Percentiles rank a stretch among this genome's conserved stretches.
These are phyloP conservation scores for Catharus minimus DNA, from an alignment of 2,113 vertebrate species.

Conservation along the genomic window DNA sequence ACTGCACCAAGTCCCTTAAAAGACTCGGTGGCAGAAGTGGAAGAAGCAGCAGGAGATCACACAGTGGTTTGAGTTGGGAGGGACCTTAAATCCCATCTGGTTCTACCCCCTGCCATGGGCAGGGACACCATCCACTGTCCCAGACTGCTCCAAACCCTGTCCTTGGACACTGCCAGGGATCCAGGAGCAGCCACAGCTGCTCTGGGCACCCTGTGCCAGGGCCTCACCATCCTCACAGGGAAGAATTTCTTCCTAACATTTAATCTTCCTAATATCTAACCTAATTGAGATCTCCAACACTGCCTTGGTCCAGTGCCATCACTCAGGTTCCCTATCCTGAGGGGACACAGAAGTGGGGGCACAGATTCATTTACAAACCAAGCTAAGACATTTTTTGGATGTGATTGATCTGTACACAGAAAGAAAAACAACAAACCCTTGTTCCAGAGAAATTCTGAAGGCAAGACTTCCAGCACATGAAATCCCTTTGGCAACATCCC, in stretches of 20 bases:
- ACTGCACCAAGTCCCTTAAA: not conserved
- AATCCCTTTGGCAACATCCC: not conserved
- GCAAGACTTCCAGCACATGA: not conserved
- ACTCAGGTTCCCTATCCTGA: not conserved
- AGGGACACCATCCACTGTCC: not conserved
- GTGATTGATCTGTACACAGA: not conserved
- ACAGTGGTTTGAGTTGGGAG: not conserved
- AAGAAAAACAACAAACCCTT: not conserved
- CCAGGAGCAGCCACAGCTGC: not conserved
- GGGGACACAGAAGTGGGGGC: not conserved
- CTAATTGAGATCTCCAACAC: not conserved
- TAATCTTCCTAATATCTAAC: not conserved
- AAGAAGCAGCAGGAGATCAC: not conserved
- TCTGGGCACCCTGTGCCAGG: not conserved
- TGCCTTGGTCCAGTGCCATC: not conserved
- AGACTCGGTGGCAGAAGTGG: not conserved
- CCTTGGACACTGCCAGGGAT: not conserved
- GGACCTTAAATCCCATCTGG: not conserved
- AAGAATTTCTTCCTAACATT: not conserved
- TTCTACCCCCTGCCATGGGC: not conserved
- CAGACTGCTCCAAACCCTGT: not conserved
- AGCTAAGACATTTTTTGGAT: not conserved
- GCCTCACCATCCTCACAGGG: accelerated
- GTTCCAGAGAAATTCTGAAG: not conserved
- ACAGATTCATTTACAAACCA: not conserved